phyloP scores from a whole-genome alignment of 1,140 invertebrate genomes.

The Chelonus insularis region DNA sequence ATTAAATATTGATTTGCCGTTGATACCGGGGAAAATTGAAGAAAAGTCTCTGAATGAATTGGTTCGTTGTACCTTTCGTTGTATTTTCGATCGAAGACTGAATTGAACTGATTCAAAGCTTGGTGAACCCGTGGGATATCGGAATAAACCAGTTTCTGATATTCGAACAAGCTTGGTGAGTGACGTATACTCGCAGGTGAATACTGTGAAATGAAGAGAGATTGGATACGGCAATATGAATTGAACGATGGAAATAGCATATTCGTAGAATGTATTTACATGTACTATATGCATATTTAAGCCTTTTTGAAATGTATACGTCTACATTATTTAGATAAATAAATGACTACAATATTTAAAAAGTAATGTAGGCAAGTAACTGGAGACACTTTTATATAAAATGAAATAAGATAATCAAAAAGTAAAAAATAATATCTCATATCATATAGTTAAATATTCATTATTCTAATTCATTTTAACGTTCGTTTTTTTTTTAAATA shows the following conservation, averaged over 20 bases:
- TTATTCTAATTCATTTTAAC: too few species aligned
- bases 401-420: too few species aligned
- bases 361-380: too few species aligned
- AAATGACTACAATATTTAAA: too few species aligned
- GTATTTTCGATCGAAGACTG: conserved; percentile 10
- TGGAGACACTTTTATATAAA: too few species aligned
- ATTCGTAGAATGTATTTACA: conserved; percentile 1
- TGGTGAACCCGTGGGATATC: conserved; percentile 9
- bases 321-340: too few species aligned
- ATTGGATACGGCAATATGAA: conserved; percentile 20
- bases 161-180: conserved; percentile 12
- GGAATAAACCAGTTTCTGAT: conserved; percentile 22
- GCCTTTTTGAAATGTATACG: not conserved
- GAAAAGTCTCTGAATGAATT: not conserved
- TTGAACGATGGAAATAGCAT: conserved; percentile 13
- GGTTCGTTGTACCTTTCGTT: not conserved
- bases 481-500: too few species aligned
- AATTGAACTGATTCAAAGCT: conserved; percentile 14
- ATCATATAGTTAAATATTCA: too few species aligned
- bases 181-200: not conserved
- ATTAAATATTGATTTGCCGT: not conserved
- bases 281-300: conserved; percentile 1
- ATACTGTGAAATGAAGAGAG: conserved; percentile 22
- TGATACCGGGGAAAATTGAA: not conserved
- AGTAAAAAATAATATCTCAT: too few species aligned